Evolutionary conservation across 2,113 vertebrate species (phyloP), one percentile per base, ranked within the genome.

Genomic region (Pseudolaguvia tuberculata): DNA sequence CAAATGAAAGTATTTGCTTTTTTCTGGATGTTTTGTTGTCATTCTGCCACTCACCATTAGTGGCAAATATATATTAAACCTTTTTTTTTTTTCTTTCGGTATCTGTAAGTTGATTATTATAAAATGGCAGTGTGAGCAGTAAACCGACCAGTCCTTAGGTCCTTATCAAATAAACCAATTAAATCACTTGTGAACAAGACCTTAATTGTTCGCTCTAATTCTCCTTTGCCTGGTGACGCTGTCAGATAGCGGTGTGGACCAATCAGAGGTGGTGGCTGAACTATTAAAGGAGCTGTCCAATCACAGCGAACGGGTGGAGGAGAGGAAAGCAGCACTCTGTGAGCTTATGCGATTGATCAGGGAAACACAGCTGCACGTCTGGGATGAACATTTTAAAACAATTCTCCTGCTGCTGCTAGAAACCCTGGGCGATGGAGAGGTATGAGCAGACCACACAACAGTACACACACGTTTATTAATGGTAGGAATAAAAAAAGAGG

Each of bases 311-410:
- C 91, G 92, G 20, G 88, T 92, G 2, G 96, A 98, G 84, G 95
- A 97, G 86, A 90, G 94, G 17, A 92, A 94, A 57, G 88, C 87
- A 25, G 94, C 94, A 35, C 89, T 98, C 11, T 92, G 93, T 18
- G 96, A 98, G 84, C 92, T 98, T 55, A 91, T 95, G 86, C 96
- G 95, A 81, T 88, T 95, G 76, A 94, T 93, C 68, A 90, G 94
- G 20, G 96, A 96, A 80, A 96, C 77, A 86, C 91, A 48, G 89
- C 90, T 3, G 86, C 88, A 83, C 79, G 91, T 95, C 72, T 98
- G 96, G 96, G 95, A 98, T 74, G 96, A 98, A 45, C 96, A 98
- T 85, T 97, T 98, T 88, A 98, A 97, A 89, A 97, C 94, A 77
- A 93, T 94, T 86, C 80, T 98, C 42, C 92, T 98, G 68, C 82